Percentiles rank a stretch among this genome's conserved stretches.
phyloP scores from a whole-genome alignment of 2,888 invertebrate species.

The Mythimna loreyi region DNA sequence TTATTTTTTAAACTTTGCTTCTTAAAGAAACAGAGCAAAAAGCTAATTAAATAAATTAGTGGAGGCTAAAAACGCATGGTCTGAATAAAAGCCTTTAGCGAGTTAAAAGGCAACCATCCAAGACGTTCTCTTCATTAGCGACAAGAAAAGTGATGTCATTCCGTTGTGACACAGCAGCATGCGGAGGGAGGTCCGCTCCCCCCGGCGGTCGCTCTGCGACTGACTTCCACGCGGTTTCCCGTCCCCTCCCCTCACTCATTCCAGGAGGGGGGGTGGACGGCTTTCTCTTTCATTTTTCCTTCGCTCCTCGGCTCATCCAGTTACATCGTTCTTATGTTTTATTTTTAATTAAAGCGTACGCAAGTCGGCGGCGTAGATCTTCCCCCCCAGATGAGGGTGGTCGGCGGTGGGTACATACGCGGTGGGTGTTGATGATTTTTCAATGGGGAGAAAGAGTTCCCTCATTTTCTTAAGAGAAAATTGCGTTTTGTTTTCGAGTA shows the following conservation, averaged over 20 bases:
- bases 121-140: conserved; percentile 90
- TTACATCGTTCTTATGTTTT: conserved; percentile 91
- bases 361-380: conserved; percentile 91
- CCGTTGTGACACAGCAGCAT: conserved; percentile 86
- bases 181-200: conserved; percentile 83
- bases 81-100: conserved; percentile 74
- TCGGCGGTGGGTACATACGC: conserved; percentile 85
- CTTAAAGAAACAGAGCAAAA: conserved; percentile 49
- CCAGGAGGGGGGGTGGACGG: conserved; percentile 83
- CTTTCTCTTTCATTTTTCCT: conserved; percentile 91
- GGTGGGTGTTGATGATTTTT: conserved; percentile 91
- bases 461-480: conserved; percentile 91
- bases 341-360: conserved; percentile 91
- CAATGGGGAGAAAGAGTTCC: conserved; percentile 91
- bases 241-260: conserved; percentile 72
- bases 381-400: conserved; percentile 76
- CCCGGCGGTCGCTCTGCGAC: conserved; percentile 86
- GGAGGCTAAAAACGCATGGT: conserved; percentile 72
- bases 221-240: conserved; percentile 85
- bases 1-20: conserved; percentile 48
- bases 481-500: conserved; percentile 91
- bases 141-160: conserved; percentile 91
- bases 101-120: conserved; percentile 81
- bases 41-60: conserved; percentile 77
- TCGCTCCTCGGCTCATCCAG: conserved; percentile 91